phyloP scores from a whole-genome alignment of 2,113 vertebrate species.

The Trichomycterus rosablanca region DNA sequence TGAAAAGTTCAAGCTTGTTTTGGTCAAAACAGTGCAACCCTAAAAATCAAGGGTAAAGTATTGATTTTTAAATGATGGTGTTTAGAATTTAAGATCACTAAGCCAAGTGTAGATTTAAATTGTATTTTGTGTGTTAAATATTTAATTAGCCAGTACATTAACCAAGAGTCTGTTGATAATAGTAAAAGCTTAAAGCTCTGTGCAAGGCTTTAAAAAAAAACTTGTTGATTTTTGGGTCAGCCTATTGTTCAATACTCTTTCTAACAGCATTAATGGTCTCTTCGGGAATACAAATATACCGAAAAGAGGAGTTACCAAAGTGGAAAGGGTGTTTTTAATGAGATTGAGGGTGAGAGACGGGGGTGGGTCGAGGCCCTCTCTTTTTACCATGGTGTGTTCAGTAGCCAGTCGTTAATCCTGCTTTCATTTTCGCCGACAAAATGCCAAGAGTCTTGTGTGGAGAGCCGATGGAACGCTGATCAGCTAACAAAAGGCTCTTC shows the following conservation, averaged over 20 bases:
- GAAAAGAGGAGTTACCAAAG: constrained; percentile 58
- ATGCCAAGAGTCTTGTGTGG: constrained; percentile 90
- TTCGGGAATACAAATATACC: constrained; percentile 66
- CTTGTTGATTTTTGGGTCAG: constrained; percentile 58
- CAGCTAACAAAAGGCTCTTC: constrained; percentile 86
- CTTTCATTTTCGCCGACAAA: constrained; percentile 94
- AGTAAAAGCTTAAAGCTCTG: constrained; percentile 16
- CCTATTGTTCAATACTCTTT: constrained; percentile 41
- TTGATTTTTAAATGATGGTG: no score
- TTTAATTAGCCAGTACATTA: constrained; percentile 14
- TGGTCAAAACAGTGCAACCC: no score
- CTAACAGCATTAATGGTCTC: constrained; percentile 52
- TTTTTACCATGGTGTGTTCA: constrained; percentile 86
- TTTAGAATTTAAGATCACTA: no score
- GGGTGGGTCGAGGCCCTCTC: constrained; percentile 74
- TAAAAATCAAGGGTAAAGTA: no score
- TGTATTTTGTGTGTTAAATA: constrained; percentile 5
- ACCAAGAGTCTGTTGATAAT: neutral
- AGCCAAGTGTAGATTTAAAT: no score
- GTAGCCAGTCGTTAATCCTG: constrained; percentile 85
- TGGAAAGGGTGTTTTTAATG: constrained; percentile 40
- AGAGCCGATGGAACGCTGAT: constrained; percentile 88
- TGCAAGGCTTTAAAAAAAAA: constrained; percentile 35
- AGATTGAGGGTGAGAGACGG: constrained; percentile 26
- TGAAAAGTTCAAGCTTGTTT: no score